Percentiles rank a stretch among this genome's conserved stretches.
phyloP scores from a whole-genome alignment of 37 sponge, comb jelly and placozoan species.

The Bolinopsis microptera region DNA sequence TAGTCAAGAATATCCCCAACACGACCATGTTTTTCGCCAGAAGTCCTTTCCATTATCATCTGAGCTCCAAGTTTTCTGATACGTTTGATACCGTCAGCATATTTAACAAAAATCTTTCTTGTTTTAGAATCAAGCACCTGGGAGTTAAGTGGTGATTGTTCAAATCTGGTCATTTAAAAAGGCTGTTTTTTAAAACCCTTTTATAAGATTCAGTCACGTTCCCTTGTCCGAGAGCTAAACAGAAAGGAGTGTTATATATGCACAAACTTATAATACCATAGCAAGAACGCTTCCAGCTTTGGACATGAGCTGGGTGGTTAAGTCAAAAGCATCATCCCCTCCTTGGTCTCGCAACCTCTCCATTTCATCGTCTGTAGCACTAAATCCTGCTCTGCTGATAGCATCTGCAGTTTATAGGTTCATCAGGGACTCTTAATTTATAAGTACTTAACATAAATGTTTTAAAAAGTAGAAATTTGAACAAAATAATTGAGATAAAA shows the following conservation, averaged over 20 bases:
- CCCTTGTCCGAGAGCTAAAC: too few species aligned
- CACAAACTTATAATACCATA: too few species aligned
- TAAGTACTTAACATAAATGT: too few species aligned
- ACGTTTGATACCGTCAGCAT: background rate
- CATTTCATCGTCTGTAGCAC: background rate
- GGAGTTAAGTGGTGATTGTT: too few species aligned
- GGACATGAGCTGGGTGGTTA: background rate
- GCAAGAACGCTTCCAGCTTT: background rate
- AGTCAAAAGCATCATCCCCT: background rate
- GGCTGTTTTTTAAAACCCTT: too few species aligned
- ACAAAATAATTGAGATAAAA: too few species aligned
- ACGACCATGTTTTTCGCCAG: background rate
- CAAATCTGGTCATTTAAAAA: too few species aligned
- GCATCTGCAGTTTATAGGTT: conserved; percentile 19
- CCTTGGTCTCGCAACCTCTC: background rate
- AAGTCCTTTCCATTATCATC: background rate
- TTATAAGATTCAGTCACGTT: too few species aligned
- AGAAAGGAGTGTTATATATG: too few species aligned
- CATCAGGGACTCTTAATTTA: too few species aligned
- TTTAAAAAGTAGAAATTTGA: too few species aligned
- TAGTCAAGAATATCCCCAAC: conserved; percentile 11
- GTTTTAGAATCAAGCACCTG: background rate
- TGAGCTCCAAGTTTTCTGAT: background rate
- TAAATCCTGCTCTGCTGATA: conserved; percentile 45
- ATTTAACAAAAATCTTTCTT: background rate